Percentiles rank a stretch among this genome's conserved stretches.
phyloP scores from a whole-genome alignment of 2,888 invertebrate species.

The Maniola hyperantus region DNA sequence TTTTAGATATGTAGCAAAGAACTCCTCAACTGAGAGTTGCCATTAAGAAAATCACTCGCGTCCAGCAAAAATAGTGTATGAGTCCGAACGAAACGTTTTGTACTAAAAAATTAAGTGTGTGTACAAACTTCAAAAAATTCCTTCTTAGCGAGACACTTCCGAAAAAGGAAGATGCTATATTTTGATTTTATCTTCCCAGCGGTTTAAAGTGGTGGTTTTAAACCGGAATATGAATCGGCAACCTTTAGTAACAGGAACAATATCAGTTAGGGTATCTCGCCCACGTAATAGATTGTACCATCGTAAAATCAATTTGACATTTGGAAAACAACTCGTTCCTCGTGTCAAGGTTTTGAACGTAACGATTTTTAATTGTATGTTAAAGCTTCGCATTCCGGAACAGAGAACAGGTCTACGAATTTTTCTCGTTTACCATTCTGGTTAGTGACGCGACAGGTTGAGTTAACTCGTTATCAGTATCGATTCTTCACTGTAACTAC shows the following conservation, averaged over 20 bases:
- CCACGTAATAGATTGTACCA: conserved; percentile 3
- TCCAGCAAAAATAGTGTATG: too few species aligned
- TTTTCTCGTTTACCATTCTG: conserved; percentile 20
- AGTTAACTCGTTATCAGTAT: conserved; percentile 13
- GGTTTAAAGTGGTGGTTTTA: neutral
- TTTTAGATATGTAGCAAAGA: too few species aligned
- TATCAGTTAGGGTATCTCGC: neutral
- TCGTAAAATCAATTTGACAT: conserved; percentile 12
- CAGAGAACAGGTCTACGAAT: conserved; percentile 36
- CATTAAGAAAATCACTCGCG: too few species aligned
- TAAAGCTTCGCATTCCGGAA: conserved; percentile 36
- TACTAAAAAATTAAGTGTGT: too few species aligned
- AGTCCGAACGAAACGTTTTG: too few species aligned
- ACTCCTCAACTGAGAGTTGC: too few species aligned
- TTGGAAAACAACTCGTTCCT: conserved; percentile 10
- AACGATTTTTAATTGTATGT: conserved; percentile 36
- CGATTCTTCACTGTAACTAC: conserved; percentile 2
- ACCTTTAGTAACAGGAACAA: neutral
- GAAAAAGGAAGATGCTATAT: neutral
- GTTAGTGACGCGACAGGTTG: conserved; percentile 21
- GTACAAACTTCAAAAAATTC: neutral
- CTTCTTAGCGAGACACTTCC: neutral
- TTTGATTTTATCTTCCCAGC: conserved; percentile 9
- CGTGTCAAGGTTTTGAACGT: conserved; percentile 26
- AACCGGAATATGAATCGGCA: conserved; percentile 2